Evolutionary conservation across 1,140 invertebrate species (phyloP), one percentile per base, ranked within the genome.

Genomic region (Delia radicum): DNA sequence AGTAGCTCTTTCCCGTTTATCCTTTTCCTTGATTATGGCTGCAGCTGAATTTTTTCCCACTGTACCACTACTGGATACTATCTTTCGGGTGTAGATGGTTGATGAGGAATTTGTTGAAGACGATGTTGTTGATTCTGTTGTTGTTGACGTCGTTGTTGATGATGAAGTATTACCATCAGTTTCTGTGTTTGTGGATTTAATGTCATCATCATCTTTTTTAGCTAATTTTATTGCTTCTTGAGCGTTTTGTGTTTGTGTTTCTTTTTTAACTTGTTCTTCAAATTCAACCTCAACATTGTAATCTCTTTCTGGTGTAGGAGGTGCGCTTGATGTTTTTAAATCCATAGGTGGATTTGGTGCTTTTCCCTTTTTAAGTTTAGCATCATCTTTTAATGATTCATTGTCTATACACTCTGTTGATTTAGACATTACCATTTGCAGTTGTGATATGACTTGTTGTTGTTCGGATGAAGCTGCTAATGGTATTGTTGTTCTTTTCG

Each of bases 1-100:
- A 8, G 90, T 91, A 2, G 92, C 91, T 65, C 91, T 87, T 75
- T 92, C 92, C 7, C 92, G 86, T 81, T 94, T 94, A 76, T 93
- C 92, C 80, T 93, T 92, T 79, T 93, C 92, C 5, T 92, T 88
- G 2, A 93, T 91, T 1, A 93, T 91, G 0, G 92, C 92, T 1
- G 90, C 90, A 78, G 91, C 90, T 29, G 65, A 75, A 12, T 75
- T 77, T 0, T 73, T 71, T 18, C 77, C 74, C 1, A 73, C 77
- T 3, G 46, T 71, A 12, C 29, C 65, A 31, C 27, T 63, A 71
- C 21, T 76, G 31, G 33, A 18, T 3, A 73, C 27, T 3, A 89
- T 88, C 80, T 92, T 93, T 76, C 91, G 88, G 76, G 87, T 86
- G 42, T 89, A 89, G 13, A 89, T 46, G 15, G 67, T 80, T 15